These are phyloP conservation scores for Engraulis encrasicolus DNA, from an alignment of 2,113 vertebrate species.

Conservation along the genomic window DNA sequence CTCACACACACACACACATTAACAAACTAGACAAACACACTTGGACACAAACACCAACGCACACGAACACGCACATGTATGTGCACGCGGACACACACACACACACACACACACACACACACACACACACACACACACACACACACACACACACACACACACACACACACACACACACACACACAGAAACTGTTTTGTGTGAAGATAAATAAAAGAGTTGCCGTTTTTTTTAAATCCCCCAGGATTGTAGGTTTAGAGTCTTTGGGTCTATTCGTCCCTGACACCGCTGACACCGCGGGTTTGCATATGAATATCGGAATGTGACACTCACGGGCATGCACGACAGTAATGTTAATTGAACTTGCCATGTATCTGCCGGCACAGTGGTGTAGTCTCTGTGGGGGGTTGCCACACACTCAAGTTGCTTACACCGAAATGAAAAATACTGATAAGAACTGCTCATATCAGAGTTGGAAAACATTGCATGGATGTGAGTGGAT, in stretches of 20 bases:
- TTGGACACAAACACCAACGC: no score
- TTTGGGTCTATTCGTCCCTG: not conserved
- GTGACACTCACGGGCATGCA: not conserved
- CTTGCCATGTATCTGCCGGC: not conserved
- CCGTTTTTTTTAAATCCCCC: not conserved
- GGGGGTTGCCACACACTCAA: not conserved
- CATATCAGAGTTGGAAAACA: not conserved
- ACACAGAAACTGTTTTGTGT: not conserved
- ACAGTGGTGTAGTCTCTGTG: not conserved
- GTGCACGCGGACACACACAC: constrained; percentile 5
- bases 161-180: no score
- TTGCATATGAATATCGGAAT: constrained; percentile 5
- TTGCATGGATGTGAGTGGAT: not conserved
- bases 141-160: no score
- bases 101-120: not conserved
- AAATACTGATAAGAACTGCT: not conserved
- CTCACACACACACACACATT: no score
- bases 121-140: no score
- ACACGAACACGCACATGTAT: constrained; percentile 18
- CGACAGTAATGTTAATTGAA: constrained; percentile 3
- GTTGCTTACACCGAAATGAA: not conserved
- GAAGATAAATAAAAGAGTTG: not conserved
- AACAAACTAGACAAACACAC: not conserved
- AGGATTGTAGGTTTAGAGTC: constrained; percentile 7
- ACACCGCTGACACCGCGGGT: not conserved